phyloP scores from a whole-genome alignment of 2,888 invertebrate genomes.

The Fissipunctia ypsillon region DNA sequence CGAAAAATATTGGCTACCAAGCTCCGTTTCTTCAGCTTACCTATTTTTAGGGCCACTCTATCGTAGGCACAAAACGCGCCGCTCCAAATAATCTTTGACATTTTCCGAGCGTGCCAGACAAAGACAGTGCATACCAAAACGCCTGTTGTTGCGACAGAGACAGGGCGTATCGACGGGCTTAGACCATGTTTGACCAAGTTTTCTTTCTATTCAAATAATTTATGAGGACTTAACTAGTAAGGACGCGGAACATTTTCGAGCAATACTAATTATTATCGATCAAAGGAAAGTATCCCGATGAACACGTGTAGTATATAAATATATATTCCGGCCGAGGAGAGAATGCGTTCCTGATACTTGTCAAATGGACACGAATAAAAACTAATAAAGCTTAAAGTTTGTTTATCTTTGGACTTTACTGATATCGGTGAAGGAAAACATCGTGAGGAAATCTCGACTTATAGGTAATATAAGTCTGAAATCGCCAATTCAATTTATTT shows the following conservation, averaged over 20 bases:
- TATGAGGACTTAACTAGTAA: slow-evolving; percentile 74
- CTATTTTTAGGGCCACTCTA: background rate
- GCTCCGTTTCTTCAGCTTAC: no score
- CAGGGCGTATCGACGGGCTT: slow-evolving; percentile 76
- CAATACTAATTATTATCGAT: slow-evolving; percentile 55
- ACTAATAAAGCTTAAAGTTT: no score
- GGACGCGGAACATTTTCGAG: slow-evolving; percentile 58
- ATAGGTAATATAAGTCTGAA: no score
- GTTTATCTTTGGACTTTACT: no score
- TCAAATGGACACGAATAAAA: no score
- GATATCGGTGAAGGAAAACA: no score
- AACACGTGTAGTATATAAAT: background rate
- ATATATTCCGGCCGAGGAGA: background rate
- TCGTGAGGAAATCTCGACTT: no score
- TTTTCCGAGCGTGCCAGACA: slow-evolving; percentile 77
- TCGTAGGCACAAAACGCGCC: slow-evolving; percentile 54
- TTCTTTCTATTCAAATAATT: slow-evolving; percentile 85
- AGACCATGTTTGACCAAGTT: slow-evolving; percentile 83
- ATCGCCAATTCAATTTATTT: no score
- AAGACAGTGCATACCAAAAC: slow-evolving; percentile 68
- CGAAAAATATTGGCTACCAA: no score
- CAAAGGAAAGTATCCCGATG: background rate
- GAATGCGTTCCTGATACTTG: no score
- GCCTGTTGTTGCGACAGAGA: slow-evolving; percentile 64
- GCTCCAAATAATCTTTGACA: slow-evolving; percentile 76